Percentiles rank a stretch among this genome's conserved stretches.
Evolutionary conservation across 2,113 vertebrate species (phyloP).

Genomic region (Apteryx owenii): DNA sequence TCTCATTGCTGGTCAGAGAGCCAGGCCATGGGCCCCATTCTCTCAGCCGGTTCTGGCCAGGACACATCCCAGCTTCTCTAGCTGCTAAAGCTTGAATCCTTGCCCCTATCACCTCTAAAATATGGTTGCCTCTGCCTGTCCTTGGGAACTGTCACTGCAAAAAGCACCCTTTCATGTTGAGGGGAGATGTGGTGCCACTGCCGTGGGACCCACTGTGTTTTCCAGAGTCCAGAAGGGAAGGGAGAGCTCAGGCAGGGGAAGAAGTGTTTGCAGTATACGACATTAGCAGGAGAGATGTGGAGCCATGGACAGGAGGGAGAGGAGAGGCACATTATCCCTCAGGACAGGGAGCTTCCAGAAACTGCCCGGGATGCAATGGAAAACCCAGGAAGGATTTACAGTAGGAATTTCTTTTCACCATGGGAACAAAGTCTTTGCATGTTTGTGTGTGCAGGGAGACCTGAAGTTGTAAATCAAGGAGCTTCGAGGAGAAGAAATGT

Average conservation of each 20-base stretch:
- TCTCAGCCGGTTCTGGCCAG: neutral
- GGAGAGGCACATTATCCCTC: neutral
- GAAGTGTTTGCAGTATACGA: neutral
- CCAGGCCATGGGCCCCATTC: too few species aligned
- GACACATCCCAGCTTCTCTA: neutral
- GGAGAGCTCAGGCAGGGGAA: neutral
- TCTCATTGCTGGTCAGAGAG: neutral
- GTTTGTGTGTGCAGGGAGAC: neutral
- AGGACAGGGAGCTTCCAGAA: neutral
- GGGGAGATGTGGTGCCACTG: rapidly evolving
- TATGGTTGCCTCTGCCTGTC: neutral
- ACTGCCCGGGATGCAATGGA: neutral
- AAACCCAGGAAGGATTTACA: neutral
- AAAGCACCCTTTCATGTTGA: neutral
- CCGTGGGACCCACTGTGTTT: rapidly evolving
- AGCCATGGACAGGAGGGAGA: neutral
- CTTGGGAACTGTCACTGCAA: neutral
- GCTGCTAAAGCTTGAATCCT: neutral
- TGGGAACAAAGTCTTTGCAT: neutral
- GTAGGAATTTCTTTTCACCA: neutral
- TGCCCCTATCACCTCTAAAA: neutral
- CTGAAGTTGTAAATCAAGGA: neutral
- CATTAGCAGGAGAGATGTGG: neutral
- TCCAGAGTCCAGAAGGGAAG: neutral
- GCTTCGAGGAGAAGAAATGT: neutral